Percentiles rank a stretch among this genome's conserved stretches.
These are phyloP conservation scores for Bergia puertoricense DNA, from an alignment of 92 coral and sea anemone species.

Conservation along the genomic window DNA sequence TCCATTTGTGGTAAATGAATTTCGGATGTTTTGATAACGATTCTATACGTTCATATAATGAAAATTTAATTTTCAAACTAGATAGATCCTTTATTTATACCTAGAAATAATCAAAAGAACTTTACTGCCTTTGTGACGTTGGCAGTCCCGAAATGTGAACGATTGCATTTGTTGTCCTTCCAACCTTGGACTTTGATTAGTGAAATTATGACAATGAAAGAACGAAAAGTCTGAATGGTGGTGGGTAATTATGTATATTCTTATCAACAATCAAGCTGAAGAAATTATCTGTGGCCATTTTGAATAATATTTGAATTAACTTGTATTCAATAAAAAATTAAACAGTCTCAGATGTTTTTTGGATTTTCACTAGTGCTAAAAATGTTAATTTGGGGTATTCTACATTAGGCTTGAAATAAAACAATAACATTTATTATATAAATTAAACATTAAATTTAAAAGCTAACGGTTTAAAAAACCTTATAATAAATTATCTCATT, in stretches of 20 bases:
- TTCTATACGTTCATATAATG: background rate
- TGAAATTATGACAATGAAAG: background rate
- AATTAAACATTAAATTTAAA: background rate
- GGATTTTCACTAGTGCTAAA: background rate
- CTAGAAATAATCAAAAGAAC: background rate
- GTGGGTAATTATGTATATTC: background rate
- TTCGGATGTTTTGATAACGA: constrained; percentile 13
- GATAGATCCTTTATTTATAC: background rate
- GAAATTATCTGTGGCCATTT: background rate
- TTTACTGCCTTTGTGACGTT: background rate
- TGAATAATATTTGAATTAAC: constrained; percentile 8
- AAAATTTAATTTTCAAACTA: constrained; percentile 1
- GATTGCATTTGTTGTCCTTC: background rate
- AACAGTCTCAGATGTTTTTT: constrained; percentile 13
- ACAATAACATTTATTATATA: background rate
- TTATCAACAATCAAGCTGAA: background rate
- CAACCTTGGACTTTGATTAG: background rate
- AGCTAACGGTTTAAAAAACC: too few species aligned
- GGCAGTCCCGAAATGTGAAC: too few species aligned
- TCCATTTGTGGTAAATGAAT: background rate
- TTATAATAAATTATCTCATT: too few species aligned
- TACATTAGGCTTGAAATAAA: background rate
- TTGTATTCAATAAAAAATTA: background rate
- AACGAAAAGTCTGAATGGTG: background rate
- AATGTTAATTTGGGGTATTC: background rate